Evolutionary conservation across 2,113 vertebrate species (phyloP).

Genomic region (Edolisoma coerulescens): DNA sequence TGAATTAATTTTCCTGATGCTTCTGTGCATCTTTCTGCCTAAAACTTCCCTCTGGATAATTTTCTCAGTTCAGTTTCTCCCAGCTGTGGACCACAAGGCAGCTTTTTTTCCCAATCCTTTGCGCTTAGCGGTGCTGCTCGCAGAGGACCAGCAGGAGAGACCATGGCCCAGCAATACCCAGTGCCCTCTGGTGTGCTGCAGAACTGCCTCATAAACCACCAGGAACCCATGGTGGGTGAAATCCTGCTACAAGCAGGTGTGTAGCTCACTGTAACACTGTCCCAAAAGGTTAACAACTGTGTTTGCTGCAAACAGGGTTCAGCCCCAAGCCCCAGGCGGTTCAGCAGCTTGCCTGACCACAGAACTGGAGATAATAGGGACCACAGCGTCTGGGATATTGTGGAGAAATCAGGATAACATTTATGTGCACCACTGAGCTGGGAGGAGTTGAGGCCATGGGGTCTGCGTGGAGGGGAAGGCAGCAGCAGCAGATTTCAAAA

Average conservation of each 20-base stretch:
- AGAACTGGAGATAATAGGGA: neutral
- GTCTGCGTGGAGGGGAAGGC: neutral
- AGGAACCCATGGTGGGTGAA: neutral
- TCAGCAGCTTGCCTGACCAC: neutral
- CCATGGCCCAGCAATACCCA: neutral
- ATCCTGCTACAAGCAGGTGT: neutral
- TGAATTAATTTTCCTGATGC: neutral
- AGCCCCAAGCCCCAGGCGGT: accelerated
- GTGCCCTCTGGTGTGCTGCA: neutral
- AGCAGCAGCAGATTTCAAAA: constrained; percentile 16
- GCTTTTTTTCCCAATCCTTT: neutral
- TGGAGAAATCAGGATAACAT: neutral
- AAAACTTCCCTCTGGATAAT: neutral
- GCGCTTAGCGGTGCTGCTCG: neutral
- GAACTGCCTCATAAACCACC: neutral
- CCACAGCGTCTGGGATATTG: neutral
- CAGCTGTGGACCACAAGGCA: neutral
- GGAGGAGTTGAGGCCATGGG: neutral
- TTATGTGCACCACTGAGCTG: neutral
- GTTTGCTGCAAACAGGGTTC: neutral
- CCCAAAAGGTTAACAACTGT: neutral
- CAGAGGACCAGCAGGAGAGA: neutral
- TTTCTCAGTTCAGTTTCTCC: neutral
- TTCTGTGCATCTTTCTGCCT: neutral
- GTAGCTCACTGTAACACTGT: neutral